phyloP scores from a whole-genome alignment of 2,797 vertebrate species.

The Melanotaenia pygmaea region DNA sequence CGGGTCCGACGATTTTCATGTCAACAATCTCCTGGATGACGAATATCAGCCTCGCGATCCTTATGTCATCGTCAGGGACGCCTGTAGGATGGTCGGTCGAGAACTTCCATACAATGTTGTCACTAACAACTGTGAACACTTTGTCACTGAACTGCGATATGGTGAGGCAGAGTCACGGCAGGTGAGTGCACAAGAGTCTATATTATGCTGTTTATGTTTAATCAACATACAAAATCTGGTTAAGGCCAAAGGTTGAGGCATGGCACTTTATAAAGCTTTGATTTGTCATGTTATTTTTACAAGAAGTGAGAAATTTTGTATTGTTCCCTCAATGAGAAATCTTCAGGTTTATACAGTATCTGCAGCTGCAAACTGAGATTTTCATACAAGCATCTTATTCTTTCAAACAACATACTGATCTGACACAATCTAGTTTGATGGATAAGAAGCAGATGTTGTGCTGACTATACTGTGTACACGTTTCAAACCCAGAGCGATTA shows the following conservation, averaged over 20 bases:
- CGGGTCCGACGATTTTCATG: conserved; percentile 35
- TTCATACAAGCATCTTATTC: background rate
- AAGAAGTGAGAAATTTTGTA: background rate
- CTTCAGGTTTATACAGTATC: background rate
- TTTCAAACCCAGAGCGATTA: conserved; percentile 27
- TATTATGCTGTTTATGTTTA: background rate
- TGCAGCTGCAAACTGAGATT: conserved; percentile 23
- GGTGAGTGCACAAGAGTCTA: conserved; percentile 52
- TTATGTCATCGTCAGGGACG: conserved; percentile 67
- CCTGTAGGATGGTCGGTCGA: conserved; percentile 63
- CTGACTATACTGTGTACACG: conserved; percentile 8
- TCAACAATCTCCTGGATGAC: conserved; percentile 82
- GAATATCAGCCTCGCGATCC: conserved; percentile 43
- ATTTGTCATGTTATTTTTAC: too few relatives aligned
- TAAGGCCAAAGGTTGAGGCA: background rate
- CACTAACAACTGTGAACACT: conserved; percentile 85
- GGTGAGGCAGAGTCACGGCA: conserved; percentile 78
- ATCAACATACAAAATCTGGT: background rate
- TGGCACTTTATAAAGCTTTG: too few relatives aligned
- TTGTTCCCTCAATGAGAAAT: conserved; percentile 9
- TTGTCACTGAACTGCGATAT: conserved; percentile 83
- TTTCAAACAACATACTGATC: conserved; percentile 17
- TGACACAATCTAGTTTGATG: conserved; percentile 12
- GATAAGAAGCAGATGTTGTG: conserved; percentile 48
- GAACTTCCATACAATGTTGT: conserved; percentile 66